Evolutionary conservation across 2,113 vertebrate species (phyloP), one percentile per base, ranked within the genome.

Genomic region (Bubo blakistoni): DNA sequence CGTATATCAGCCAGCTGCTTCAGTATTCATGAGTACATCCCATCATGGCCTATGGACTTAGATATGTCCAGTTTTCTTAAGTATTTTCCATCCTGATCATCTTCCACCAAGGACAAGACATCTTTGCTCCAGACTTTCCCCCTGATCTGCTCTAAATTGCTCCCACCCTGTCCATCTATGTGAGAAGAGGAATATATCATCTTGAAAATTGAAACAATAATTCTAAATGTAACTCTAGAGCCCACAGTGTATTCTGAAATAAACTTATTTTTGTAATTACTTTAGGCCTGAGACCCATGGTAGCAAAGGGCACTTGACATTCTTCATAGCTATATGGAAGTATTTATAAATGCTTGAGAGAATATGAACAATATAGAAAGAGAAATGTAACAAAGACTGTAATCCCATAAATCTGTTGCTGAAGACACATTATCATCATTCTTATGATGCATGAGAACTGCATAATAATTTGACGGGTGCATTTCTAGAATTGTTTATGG

Each of bases 281-380:
- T 74, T 71, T 32, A 61, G 44, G 57, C 34, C 40, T 46, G 22
- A 78, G 46, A 74, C 32, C 22, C 52, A 46, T 1, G 1, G 20
- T 46, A 87, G 79, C 38, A 85, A 67, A 87, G 38, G 32, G 38
- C n/a, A 79, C 12, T 27, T 44, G 21, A 52, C 17, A 72, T 27
- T 32, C 32, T 80, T 49, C 34, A 69, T 30, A 90, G 55, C 26
- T 40, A n/a, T 8, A 80, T 7, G 13, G 36, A 52, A 54, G 16
- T 49, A 52, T 52, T 76, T 72, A 88, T 20, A 93, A 90, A 80
- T 38, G 36, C 58, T 69, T 86, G 67, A 77, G 42, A 88, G 36
- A 52, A 55, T 25, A 72, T 1, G 1, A 93, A 54, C 34, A 61
- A 71, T n/a, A 76, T 9, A 65, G 62, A 86, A 54, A 76, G 6